Conservation (phyloP, 30 jellyfish, hydroid and myxozoan genomes). For the Hydractinia symbiolongicarpus region DNA sequence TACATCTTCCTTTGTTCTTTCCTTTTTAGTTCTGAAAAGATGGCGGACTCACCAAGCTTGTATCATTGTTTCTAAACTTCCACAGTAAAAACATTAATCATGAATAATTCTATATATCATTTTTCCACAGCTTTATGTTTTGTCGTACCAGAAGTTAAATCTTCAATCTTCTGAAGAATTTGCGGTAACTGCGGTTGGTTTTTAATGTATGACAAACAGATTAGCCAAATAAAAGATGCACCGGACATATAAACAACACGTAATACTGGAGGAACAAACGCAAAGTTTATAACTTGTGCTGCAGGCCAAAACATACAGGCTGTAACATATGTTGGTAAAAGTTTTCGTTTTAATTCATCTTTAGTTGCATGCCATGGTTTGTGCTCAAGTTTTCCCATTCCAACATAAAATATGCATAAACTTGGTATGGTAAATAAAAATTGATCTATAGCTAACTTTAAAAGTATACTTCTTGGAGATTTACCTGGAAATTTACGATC, state of each 20-base stretch:
- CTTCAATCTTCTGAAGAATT: slow-evolving; percentile 22
- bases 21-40: too few species aligned
- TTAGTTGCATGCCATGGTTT: slow-evolving; percentile 12
- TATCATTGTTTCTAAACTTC: too few species aligned
- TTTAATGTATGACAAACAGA: slow-evolving; percentile 17
- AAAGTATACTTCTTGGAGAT: slow-evolving; percentile 17
- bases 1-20: too few species aligned
- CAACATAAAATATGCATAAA: slow-evolving; percentile 5
- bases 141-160: neutral
- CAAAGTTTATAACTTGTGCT: slow-evolving; percentile 26
- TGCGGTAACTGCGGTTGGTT: slow-evolving; percentile 33
- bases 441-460: slow-evolving; percentile 30
- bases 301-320: slow-evolving; percentile 41
- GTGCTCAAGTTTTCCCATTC: slow-evolving; percentile 27
- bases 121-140: too few species aligned
- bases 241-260: slow-evolving; percentile 28
- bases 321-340: slow-evolving; percentile 33
- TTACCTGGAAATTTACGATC: slow-evolving; percentile 34
- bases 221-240: slow-evolving; percentile 26
- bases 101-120: too few species aligned
- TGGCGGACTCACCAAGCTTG: too few species aligned
- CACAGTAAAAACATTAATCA: too few species aligned
- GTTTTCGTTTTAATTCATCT: slow-evolving; percentile 4
- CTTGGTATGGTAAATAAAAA: slow-evolving; percentile 33
- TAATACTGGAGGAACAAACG: slow-evolving; percentile 22